Percentiles rank a stretch among this genome's conserved stretches.
These are phyloP conservation scores for Neodontobutis hainanensis DNA, from an alignment of 2,113 vertebrate genomes.

Conservation along the genomic window DNA sequence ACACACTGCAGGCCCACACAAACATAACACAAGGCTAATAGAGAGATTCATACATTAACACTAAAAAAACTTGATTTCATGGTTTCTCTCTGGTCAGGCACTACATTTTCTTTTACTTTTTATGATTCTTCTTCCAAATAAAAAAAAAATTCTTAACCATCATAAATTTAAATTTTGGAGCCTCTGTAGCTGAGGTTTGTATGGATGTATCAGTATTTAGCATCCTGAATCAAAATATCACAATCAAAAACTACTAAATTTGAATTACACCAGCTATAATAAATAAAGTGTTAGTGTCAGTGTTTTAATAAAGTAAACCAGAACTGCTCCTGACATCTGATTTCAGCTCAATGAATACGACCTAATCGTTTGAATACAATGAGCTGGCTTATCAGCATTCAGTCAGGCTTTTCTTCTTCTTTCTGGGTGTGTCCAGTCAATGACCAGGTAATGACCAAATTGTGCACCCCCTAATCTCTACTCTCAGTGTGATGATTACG, in stretches of 20 bases:
- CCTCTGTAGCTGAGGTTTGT: too few species aligned
- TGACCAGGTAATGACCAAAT: slow-evolving; percentile 60
- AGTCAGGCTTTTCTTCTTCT: slow-evolving; percentile 15
- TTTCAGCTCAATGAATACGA: slow-evolving; percentile 11
- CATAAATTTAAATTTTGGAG: too few species aligned
- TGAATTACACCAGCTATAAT: too few species aligned
- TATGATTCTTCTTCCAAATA: too few species aligned
- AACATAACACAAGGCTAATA: slow-evolving; percentile 12
- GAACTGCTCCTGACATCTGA: slow-evolving; percentile 1
- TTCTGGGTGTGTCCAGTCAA: slow-evolving; percentile 48
- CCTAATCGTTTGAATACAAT: slow-evolving; percentile 8
- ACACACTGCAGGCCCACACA: not conserved
- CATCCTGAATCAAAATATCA: too few species aligned
- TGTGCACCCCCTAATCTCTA: slow-evolving; percentile 58
- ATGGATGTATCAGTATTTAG: too few species aligned
- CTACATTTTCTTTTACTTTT: not conserved
- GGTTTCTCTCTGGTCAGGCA: not conserved
- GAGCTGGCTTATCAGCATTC: slow-evolving; percentile 28
- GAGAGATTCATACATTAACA: slow-evolving; percentile 1
- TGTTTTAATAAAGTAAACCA: not conserved
- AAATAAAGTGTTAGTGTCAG: too few species aligned
- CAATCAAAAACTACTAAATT: too few species aligned
- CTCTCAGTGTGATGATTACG: slow-evolving; percentile 58
- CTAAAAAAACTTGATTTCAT: not conserved
- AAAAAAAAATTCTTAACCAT: too few species aligned